These are phyloP conservation scores for Apodemia zela DNA, from an alignment of 2,888 invertebrate species.

Conservation along the genomic window DNA sequence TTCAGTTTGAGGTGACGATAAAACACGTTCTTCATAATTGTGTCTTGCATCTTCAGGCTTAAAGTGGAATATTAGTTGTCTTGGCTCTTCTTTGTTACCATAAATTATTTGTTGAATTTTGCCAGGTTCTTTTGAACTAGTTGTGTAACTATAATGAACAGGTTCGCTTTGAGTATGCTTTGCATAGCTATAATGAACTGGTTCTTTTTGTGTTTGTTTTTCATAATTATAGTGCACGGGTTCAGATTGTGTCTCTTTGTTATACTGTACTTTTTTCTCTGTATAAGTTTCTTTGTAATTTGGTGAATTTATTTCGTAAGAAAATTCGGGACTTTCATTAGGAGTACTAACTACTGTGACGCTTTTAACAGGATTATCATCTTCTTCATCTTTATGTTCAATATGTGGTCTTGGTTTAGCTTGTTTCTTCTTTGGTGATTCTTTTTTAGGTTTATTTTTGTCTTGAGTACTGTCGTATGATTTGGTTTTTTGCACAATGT, in stretches of 20 bases:
- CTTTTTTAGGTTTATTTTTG: slow-evolving; percentile 46
- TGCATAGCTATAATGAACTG: slow-evolving; percentile 59
- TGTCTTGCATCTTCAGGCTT: slow-evolving; percentile 42
- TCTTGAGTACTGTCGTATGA: slow-evolving; percentile 47
- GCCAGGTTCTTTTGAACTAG: slow-evolving; percentile 45
- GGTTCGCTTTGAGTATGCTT: slow-evolving; percentile 49
- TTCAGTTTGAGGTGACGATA: slow-evolving; percentile 22
- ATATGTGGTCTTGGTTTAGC: slow-evolving; percentile 41
- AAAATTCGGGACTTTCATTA: slow-evolving; percentile 54
- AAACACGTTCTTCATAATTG: slow-evolving; percentile 27
- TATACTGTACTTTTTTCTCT: slow-evolving; percentile 61
- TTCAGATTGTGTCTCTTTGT: slow-evolving; percentile 58
- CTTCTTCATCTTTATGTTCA: slow-evolving; percentile 44
- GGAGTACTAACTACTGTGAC: slow-evolving; percentile 44
- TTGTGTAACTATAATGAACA: slow-evolving; percentile 39
- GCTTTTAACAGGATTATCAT: slow-evolving; percentile 42
- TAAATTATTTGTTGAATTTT: slow-evolving; percentile 48
- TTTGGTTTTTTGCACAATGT: slow-evolving; percentile 51
- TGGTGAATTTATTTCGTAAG: slow-evolving; percentile 63
- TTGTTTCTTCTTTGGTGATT: slow-evolving; percentile 39
- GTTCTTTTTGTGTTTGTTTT: slow-evolving; percentile 48
- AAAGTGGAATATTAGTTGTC: slow-evolving; percentile 51
- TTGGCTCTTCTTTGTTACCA: slow-evolving; percentile 46
- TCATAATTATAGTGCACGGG: slow-evolving; percentile 57
- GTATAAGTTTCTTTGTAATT: slow-evolving; percentile 63